phyloP scores from a whole-genome alignment of 2,888 invertebrate species.

The Ornithoptera alexandrae region DNA sequence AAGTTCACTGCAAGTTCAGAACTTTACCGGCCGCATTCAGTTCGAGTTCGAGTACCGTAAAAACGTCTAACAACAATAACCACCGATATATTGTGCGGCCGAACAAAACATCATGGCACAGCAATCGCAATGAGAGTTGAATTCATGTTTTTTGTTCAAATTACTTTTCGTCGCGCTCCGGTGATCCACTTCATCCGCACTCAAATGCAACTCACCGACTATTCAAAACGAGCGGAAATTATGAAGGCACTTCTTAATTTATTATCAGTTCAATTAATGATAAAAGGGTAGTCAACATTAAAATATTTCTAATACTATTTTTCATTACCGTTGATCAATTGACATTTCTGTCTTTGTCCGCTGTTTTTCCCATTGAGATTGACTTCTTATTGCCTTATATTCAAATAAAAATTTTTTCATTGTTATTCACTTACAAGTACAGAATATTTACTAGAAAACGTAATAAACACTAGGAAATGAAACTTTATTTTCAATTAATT shows the following conservation, averaged over 20 bases:
- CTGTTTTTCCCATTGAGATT: constrained; percentile 24
- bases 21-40: constrained; percentile 69
- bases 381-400: constrained; percentile 60
- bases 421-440: constrained; percentile 17
- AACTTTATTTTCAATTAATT: not conserved
- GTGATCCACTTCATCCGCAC: constrained; percentile 68
- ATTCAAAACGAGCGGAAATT: constrained; percentile 13
- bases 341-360: constrained; percentile 45
- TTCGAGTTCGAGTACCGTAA: constrained; percentile 49
- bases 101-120: constrained; percentile 77
- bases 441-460: constrained; percentile 18
- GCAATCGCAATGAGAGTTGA: constrained; percentile 74
- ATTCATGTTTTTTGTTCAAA: constrained; percentile 77
- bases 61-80: constrained; percentile 76
- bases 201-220: constrained; percentile 29
- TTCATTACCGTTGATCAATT: constrained; percentile 43
- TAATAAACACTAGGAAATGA: not conserved
- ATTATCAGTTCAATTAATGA: constrained; percentile 8
- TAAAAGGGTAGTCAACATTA: constrained; percentile 44
- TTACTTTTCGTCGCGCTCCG: constrained; percentile 79
- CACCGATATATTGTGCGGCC: constrained; percentile 77
- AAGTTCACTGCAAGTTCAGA: constrained; percentile 58
- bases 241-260: constrained; percentile 7
- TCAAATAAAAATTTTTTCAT: constrained; percentile 73
- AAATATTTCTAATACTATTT: constrained; percentile 19